Evolutionary conservation across 2,113 vertebrate genomes (phyloP), one percentile per base, ranked within the genome.

Genomic region (Apaloderma vittatum): DNA sequence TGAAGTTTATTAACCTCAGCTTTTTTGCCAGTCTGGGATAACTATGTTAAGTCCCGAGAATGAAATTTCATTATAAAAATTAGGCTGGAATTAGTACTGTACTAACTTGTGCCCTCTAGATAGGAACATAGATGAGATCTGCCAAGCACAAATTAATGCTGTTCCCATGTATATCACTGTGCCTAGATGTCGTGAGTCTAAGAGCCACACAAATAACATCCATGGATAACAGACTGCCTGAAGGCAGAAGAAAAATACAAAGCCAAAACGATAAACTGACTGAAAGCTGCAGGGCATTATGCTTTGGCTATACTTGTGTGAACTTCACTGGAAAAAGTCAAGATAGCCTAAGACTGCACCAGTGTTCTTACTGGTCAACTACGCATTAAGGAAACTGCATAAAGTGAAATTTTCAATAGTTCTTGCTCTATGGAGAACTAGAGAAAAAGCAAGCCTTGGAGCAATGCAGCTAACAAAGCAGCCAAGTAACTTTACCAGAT

Each of bases 331-430:
- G 34, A 52, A 72, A 72, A 88, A 55, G 37, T n/a, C 6, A 32
- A 20, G 1, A 1, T 6, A 49, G n/a, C 5, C 45, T 36, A 34
- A 68, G 8, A 62, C 7, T n/a, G 13, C 1, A 8, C 48, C 2
- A 2, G 8, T 70, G 23, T 49, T 79, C 54, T n/a, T 62, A 49
- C 8, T 52, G 40, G 45, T 55, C 21, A 88, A 15, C 23, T 37
- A 5, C 4, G 7, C 40, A 70, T 61, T 49, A 73, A 80, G 63
- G 12, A 94, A 65, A 18, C 32, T 68, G 23, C 10, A 40, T 17
- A 57, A 51, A 21, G 9, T 17, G 18, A 88, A 29, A 48, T 65
- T 65, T 75, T 91, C 62, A 34, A 19, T 23, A 80, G 17, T 32
- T 83, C 30, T 61, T 70, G 15, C 18, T 52, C 30, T 45, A 30